Evolutionary conservation across 2,888 invertebrate genomes (phyloP).

Genomic region (Poecilobothrus nobilitatus): DNA sequence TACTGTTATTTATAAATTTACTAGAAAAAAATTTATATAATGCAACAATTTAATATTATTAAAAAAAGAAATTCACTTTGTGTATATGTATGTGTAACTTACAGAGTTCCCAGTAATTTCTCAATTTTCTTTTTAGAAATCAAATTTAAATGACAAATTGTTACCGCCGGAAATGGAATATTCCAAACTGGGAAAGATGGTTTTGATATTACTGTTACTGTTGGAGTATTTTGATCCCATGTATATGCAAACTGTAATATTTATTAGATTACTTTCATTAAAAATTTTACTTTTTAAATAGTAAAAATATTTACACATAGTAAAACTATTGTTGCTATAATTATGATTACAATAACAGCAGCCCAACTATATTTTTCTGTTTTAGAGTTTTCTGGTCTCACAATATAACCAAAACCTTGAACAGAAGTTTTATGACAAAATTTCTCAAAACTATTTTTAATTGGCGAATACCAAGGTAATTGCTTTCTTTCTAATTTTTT

Average conservation of each 20-base stretch:
- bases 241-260: slow-evolving; percentile 47
- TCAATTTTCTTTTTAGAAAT: slow-evolving; percentile 44
- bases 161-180: slow-evolving; percentile 51
- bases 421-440: slow-evolving; percentile 47
- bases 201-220: slow-evolving; percentile 52
- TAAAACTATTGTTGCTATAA: slow-evolving; percentile 49
- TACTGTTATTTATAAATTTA: neutral
- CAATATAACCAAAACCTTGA: slow-evolving; percentile 63
- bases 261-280: no score
- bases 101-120: slow-evolving; percentile 42
- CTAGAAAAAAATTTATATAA: no score
- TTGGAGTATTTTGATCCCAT: slow-evolving; percentile 53
- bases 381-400: slow-evolving; percentile 49
- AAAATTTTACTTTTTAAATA: no score
- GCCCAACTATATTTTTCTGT: slow-evolving; percentile 53
- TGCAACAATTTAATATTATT: no score
- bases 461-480: neutral
- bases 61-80: no score
- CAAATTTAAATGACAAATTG: slow-evolving; percentile 50
- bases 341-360: slow-evolving; percentile 47
- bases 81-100: slow-evolving; percentile 27
- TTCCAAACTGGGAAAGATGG: slow-evolving; percentile 52
- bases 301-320: slow-evolving; percentile 33
- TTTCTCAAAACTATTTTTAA: neutral
- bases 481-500: neutral